Base-by-base conservation (phyloP, 2,888 invertebrate species). In the Oscheius sp. region DNA sequence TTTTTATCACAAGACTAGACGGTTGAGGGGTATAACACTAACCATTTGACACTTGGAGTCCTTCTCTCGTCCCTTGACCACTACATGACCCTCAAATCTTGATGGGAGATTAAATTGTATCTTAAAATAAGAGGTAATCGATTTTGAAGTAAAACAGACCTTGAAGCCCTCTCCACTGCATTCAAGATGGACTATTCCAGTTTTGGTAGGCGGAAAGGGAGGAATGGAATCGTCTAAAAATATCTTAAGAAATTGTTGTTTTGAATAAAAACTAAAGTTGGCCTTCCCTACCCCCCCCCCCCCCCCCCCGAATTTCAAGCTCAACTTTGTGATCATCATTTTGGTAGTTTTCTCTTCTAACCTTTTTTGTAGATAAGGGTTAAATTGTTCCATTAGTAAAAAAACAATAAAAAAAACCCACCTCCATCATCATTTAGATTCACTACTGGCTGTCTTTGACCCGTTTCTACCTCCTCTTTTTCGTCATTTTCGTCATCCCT, bases 31-130 rank as follows among this genome's bases (percentile, higher is more conserved):
- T 9, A 36, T 36, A 36, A 12, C 41, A 63, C 68, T 38, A 20
- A 72, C 77, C 70, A 68, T 66, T 22, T 72, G 70, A 49, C 79
- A 79, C 8, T 70, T 61, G 5, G 56, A 69, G 51, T 77, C 74
- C 45, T 79, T 74, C 50, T 70, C 69, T 17, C 74, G 71, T 14
- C 79, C 79, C 59, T 79, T 77, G 3, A 79, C 77, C 2, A 72
- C 70, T 0, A 71, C 68, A 12, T 72, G 67, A 1, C 79, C 79
- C 12, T 61, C 36, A 70, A 77, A 79, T 5, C 66, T 70, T 1
- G 50, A 26, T 6, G 74, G 74, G n/a, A 73, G 62, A 6, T 54
- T 70, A 12, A 77, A 54, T 8, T 68, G 50, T n/a, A 74, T 72
- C 67, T 67, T 45, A 51, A 59, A 5, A 38, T 26, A 12, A 14